Percentiles rank a stretch among this genome's conserved stretches.
Conservation (phyloP, 1,140 invertebrate species). For the Euglossa dilemma region DNA sequence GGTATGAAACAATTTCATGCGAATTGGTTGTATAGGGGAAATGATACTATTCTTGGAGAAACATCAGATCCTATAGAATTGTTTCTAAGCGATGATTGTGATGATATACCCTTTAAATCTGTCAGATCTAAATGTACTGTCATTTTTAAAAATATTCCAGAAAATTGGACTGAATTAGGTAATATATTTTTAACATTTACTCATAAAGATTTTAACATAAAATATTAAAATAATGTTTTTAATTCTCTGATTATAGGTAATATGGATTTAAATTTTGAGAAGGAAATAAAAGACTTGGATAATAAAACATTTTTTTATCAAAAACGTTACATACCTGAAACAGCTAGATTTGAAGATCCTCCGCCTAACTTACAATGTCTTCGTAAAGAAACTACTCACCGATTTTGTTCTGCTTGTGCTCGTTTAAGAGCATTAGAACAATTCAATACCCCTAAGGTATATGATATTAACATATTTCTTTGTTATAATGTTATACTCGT, state of each 20-base stretch:
- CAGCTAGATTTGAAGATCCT: constrained; percentile 88
- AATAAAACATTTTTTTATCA: constrained; percentile 86
- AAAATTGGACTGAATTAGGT: constrained; percentile 67
- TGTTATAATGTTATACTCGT: neutral
- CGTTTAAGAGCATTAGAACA: constrained; percentile 45
- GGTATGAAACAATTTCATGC: constrained; percentile 75
- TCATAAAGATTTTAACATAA: neutral
- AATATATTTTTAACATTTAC: constrained; percentile 34
- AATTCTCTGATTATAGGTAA: constrained; percentile 51
- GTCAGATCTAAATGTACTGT: constrained; percentile 83
- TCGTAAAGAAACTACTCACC: constrained; percentile 79
- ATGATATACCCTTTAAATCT: constrained; percentile 86
- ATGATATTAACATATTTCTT: constrained; percentile 67
- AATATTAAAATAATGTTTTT: neutral
- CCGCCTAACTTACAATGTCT: constrained; percentile 80
- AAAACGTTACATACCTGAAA: constrained; percentile 86
- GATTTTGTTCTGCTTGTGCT: constrained; percentile 77
- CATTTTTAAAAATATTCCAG: constrained; percentile 45
- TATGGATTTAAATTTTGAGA: constrained; percentile 68
- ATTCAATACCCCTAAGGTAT: constrained; percentile 74
- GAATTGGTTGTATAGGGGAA: constrained; percentile 85
- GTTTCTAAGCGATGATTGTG: constrained; percentile 89
- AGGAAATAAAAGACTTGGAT: constrained; percentile 82
- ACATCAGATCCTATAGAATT: constrained; percentile 91
- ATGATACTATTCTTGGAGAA: constrained; percentile 91